Evolutionary conservation across 2,113 vertebrate genomes (phyloP).

Genomic region (Saccopteryx bilineata): DNA sequence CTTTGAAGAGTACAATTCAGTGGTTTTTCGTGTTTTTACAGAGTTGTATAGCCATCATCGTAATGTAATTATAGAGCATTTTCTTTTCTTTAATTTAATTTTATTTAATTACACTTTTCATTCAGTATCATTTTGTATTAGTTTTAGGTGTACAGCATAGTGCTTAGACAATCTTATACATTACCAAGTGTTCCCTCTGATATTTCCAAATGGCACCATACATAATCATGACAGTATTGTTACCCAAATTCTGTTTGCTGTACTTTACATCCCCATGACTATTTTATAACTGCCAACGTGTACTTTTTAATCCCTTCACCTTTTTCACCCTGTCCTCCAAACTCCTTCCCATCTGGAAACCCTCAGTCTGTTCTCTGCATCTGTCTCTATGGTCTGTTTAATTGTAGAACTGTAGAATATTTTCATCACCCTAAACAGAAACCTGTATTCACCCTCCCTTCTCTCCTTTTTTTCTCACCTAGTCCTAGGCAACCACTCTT

Average conservation of each 20-base stretch:
- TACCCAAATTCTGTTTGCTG: not conserved
- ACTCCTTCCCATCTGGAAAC: not conserved
- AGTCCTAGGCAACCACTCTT: not conserved
- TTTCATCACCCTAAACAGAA: not conserved
- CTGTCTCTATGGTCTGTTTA: not conserved
- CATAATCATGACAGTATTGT: not conserved
- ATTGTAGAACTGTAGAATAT: constrained; percentile 46
- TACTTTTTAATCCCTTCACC: not conserved
- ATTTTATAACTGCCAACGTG: not conserved
- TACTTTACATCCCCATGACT: not conserved
- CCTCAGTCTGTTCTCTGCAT: not conserved
- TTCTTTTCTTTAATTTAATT: not conserved
- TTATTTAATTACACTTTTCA: not conserved
- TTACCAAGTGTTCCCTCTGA: not conserved
- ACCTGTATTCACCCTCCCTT: not conserved
- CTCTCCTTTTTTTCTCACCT: rapidly evolving
- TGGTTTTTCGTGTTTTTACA: not conserved
- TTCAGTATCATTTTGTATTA: not conserved
- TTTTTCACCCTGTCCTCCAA: not conserved
- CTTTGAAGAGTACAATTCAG: not conserved
- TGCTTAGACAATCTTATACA: not conserved
- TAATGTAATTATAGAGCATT: constrained; percentile 22
- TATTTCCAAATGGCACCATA: not conserved
- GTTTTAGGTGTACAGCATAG: not conserved
- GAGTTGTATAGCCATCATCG: not conserved